phyloP scores from a whole-genome alignment of 2,888 invertebrate species.

The Meganola albula region DNA sequence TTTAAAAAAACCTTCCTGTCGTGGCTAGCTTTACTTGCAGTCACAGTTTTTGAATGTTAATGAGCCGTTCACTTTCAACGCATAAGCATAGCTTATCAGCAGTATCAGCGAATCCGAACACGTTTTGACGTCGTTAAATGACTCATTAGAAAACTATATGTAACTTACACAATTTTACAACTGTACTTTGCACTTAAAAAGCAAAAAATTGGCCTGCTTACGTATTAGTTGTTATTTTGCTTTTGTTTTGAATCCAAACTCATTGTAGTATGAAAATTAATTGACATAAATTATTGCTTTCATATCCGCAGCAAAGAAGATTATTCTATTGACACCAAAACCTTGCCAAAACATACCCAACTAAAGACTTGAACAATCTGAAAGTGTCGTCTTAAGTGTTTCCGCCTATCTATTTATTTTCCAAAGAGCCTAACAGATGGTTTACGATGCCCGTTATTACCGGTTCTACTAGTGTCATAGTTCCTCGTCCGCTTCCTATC shows the following conservation, averaged over 20 bases:
- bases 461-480: constrained; percentile 38
- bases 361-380: constrained; percentile 3
- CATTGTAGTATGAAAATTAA: no score
- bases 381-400: constrained; percentile 11
- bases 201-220: no score
- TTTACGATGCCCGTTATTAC: constrained; percentile 32
- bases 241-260: no score
- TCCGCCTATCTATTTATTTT: constrained; percentile 12
- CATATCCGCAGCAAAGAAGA: no score
- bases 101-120: constrained; percentile 57
- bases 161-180: constrained; percentile 13
- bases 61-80: constrained; percentile 12
- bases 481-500: constrained; percentile 52
- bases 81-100: constrained; percentile 32
- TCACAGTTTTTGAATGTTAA: background rate
- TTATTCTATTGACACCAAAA: no score
- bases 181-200: no score
- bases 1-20: no score
- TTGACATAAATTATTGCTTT: no score
- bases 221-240: no score
- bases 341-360: no score
- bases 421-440: constrained; percentile 15
- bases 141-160: constrained; percentile 41
- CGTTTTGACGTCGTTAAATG: constrained; percentile 50
- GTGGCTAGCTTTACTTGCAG: no score